These are phyloP conservation scores for Petaurus breviceps DNA, from an alignment of 2,113 vertebrate genomes.

Conservation along the genomic window DNA sequence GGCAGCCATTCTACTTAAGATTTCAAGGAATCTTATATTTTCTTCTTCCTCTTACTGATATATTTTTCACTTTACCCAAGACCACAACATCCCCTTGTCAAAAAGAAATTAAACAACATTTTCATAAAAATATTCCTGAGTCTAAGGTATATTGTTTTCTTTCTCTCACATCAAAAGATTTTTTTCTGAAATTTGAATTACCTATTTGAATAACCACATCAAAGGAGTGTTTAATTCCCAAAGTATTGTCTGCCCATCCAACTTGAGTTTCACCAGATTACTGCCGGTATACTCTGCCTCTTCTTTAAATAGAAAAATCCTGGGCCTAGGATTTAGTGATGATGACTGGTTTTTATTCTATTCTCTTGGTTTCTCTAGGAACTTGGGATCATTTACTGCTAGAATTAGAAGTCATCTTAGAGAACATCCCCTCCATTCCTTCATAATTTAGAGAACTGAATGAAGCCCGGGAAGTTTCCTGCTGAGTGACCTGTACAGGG, in stretches of 20 bases:
- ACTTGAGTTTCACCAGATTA: neutral
- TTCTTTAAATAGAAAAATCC: neutral
- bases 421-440: neutral
- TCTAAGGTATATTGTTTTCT: slow-evolving; percentile 12
- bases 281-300: neutral
- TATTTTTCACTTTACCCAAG: neutral
- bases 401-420: neutral
- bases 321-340: neutral
- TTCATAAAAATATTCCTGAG: slow-evolving; percentile 35
- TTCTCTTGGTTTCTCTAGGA: slow-evolving; percentile 1
- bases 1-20: slow-evolving; percentile 23
- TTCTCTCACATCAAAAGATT: neutral
- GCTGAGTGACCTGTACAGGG: neutral
- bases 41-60: neutral
- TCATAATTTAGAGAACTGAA: neutral
- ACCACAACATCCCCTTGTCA: neutral
- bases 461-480: neutral
- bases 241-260: neutral
- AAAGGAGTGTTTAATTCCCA: neutral
- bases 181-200: neutral
- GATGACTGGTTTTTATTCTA: slow-evolving; percentile 6
- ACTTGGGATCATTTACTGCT: neutral
- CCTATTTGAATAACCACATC: neutral
- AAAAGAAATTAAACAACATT: neutral
- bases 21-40: neutral